Evolutionary conservation across 2,113 vertebrate species (phyloP).

Genomic region (Halichoerus grypus): DNA sequence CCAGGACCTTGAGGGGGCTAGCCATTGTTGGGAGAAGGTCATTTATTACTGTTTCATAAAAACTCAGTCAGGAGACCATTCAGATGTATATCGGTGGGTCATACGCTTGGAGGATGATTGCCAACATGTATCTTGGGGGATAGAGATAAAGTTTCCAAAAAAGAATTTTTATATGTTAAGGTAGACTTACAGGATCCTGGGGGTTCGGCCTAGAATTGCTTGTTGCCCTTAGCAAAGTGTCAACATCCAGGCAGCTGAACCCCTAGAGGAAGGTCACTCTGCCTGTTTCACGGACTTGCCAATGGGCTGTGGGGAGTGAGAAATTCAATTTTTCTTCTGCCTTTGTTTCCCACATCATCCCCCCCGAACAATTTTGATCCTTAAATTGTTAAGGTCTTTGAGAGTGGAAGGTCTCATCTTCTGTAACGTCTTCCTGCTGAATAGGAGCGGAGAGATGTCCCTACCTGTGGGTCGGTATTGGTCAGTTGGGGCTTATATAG

Average conservation of each 20-base stretch:
- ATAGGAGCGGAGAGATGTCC: no score
- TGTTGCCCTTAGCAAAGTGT: not conserved
- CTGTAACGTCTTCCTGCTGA: no score
- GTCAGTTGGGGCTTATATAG: rapidly evolving
- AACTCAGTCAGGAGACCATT: not conserved
- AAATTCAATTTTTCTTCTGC: not conserved
- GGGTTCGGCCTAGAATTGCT: not conserved
- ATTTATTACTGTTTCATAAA: not conserved
- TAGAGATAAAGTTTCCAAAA: not conserved
- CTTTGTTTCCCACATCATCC: not conserved
- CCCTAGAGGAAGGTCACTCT: not conserved
- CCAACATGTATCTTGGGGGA: not conserved
- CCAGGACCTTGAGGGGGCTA: no score
- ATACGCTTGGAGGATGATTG: no score
- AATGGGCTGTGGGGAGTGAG: not conserved
- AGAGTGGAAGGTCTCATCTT: not conserved
- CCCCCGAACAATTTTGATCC: not conserved
- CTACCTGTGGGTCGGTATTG: no score
- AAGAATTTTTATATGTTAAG: not conserved
- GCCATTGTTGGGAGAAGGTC: not conserved
- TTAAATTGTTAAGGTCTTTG: not conserved
- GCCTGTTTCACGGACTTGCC: not conserved
- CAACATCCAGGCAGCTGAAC: not conserved
- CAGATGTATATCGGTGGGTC: not conserved
- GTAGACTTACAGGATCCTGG: not conserved